Evolutionary conservation across 2,797 vertebrate genomes (phyloP).

Genomic region (Trachurus trachurus): DNA sequence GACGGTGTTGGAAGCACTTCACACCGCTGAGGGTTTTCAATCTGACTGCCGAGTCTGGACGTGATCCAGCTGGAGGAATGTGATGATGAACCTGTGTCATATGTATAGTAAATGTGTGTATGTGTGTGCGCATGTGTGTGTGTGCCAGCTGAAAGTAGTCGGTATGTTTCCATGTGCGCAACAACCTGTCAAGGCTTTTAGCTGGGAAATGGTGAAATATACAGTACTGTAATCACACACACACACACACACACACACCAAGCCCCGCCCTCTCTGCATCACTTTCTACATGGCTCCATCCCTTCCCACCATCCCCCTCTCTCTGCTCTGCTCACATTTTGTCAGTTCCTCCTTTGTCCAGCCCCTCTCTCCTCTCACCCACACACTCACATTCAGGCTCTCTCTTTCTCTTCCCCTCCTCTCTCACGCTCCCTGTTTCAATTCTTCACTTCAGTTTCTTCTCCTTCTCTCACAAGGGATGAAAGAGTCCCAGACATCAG

Average conservation of each 20-base stretch:
- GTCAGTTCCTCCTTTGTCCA: conserved; percentile 60
- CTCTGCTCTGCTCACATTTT: conserved; percentile 29
- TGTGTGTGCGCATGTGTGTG: not conserved
- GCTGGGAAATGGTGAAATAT: conserved; percentile 8
- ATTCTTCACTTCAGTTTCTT: not conserved
- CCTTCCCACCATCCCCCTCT: conserved; percentile 23
- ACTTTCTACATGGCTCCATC: conserved; percentile 29
- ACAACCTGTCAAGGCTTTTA: conserved; percentile 38
- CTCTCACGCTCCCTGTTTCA: conserved; percentile 11
- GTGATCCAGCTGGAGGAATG: too few species aligned
- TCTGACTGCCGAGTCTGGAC: not conserved
- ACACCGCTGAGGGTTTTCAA: not conserved
- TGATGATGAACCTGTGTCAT: not conserved
- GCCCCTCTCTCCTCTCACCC: conserved; percentile 30
- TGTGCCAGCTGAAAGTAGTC: not conserved
- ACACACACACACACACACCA: not conserved
- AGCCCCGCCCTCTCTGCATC: conserved; percentile 51
- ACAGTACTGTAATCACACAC: too few species aligned
- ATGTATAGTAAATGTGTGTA: not conserved
- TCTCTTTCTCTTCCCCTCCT: conserved; percentile 8
- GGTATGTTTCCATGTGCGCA: conserved; percentile 10
- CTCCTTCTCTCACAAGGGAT: not conserved
- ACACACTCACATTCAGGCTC: conserved; percentile 30
- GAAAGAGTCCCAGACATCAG: not conserved
- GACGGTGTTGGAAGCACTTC: not conserved